These are phyloP conservation scores for Acrocera orbiculus DNA, from an alignment of 2,888 invertebrate genomes.

Conservation along the genomic window DNA sequence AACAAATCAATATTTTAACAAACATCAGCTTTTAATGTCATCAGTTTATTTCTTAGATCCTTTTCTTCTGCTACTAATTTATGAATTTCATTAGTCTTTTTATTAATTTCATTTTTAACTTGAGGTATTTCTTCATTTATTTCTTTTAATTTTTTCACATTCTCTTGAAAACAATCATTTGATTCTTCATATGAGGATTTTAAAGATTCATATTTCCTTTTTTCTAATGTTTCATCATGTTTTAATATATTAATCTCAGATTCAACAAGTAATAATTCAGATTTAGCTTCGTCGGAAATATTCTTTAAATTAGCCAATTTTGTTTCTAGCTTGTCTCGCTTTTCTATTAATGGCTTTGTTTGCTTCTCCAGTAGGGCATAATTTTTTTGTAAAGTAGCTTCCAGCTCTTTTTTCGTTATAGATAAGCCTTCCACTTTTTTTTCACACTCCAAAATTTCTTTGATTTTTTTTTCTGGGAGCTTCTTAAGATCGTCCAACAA, in stretches of 20 bases:
- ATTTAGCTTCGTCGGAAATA: constrained; percentile 52
- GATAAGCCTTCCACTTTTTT: constrained; percentile 35
- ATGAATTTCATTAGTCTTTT: constrained; percentile 24
- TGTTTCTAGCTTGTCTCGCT: constrained; percentile 39
- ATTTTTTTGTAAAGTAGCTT: constrained; percentile 44
- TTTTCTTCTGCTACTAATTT: constrained; percentile 25
- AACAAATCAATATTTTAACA: no score
- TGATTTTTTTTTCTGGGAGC: constrained; percentile 54
- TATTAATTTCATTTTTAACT: constrained; percentile 30
- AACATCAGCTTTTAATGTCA: constrained; percentile 20
- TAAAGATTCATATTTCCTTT: constrained; percentile 24
- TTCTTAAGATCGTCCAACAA: constrained; percentile 46
- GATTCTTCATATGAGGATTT: constrained; percentile 28
- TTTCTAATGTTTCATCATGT: constrained; percentile 24
- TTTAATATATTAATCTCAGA: constrained; percentile 62
- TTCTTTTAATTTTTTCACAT: constrained; percentile 45
- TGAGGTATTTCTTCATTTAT: constrained; percentile 35
- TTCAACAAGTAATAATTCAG: constrained; percentile 38
- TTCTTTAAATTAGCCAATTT: constrained; percentile 51
- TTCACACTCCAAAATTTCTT: constrained; percentile 50
- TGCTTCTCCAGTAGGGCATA: constrained; percentile 37
- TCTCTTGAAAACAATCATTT: constrained; percentile 41
- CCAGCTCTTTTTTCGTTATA: constrained; percentile 37
- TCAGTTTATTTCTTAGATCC: constrained; percentile 27
- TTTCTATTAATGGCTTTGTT: constrained; percentile 35